Evolutionary conservation across 2,888 invertebrate species (phyloP).

Genomic region (Slavum lentiscoides): DNA sequence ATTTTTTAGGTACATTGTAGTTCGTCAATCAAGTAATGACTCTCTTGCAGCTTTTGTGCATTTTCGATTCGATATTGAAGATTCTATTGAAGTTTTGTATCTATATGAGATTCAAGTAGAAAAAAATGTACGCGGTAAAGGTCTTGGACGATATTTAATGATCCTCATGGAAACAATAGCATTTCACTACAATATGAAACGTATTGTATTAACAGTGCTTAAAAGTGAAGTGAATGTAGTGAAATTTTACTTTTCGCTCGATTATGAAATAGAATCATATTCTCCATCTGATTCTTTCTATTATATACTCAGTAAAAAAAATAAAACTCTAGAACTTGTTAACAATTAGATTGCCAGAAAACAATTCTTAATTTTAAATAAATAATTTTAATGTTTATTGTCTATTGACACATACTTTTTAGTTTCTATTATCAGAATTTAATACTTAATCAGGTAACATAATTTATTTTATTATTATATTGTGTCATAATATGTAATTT

Average conservation of each 20-base stretch:
- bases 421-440: constrained; percentile 17
- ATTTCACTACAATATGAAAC: constrained; percentile 73
- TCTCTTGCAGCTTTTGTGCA: constrained; percentile 74
- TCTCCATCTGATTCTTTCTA: constrained; percentile 62
- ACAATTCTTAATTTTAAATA: background rate
- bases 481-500: too few species aligned
- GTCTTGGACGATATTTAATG: constrained; percentile 82
- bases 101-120: constrained; percentile 89
- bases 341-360: background rate
- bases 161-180: constrained; percentile 77
- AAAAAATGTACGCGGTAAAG: constrained; percentile 71
- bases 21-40: constrained; percentile 3
- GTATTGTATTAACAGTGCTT: constrained; percentile 80
- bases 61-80: constrained; percentile 82
- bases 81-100: constrained; percentile 75
- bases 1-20: constrained; percentile 42
- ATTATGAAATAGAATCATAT: constrained; percentile 68
- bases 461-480: background rate
- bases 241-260: constrained; percentile 73
- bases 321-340: constrained; percentile 35
- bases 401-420: background rate
- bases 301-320: constrained; percentile 55
- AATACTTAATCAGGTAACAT: constrained; percentile 33
- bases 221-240: constrained; percentile 75
- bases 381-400: background rate